phyloP scores from a whole-genome alignment of 2,113 vertebrate genomes.

The Megalops atlanticus region DNA sequence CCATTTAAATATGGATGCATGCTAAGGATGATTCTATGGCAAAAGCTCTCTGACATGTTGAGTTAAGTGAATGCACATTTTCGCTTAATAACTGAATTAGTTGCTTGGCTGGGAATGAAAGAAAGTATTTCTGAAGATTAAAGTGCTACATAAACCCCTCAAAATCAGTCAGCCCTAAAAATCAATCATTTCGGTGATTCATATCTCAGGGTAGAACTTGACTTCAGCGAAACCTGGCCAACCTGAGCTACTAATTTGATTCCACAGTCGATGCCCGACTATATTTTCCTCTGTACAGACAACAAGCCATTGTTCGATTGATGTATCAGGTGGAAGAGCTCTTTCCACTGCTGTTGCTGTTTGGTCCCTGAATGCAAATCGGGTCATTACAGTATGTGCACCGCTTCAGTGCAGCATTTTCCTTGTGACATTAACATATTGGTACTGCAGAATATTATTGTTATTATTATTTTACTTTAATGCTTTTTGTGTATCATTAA shows the following conservation, averaged over 20 bases:
- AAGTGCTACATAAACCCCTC: conserved; percentile 8
- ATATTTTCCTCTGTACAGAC: not conserved
- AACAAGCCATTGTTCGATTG: not conserved
- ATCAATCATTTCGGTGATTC: conserved; percentile 4
- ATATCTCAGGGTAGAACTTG: conserved; percentile 1
- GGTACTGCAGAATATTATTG: no score
- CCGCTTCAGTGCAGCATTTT: not conserved
- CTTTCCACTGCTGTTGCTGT: not conserved
- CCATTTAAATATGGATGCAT: conserved; percentile 18
- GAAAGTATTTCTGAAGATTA: conserved; percentile 1
- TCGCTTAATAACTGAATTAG: conserved; percentile 23
- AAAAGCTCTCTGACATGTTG: not conserved
- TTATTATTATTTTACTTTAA: no score
- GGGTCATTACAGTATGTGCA: not conserved
- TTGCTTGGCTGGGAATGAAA: conserved; percentile 25
- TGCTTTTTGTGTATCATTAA: no score
- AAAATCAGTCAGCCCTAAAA: not conserved
- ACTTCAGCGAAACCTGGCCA: not conserved
- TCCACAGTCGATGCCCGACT: not conserved
- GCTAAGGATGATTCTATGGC: conserved; percentile 24
- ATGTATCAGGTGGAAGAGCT: not conserved
- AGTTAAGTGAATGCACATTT: not conserved
- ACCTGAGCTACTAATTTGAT: not conserved
- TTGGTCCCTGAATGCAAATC: not conserved
- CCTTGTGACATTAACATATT: not conserved